phyloP scores from a whole-genome alignment of 2,113 vertebrate species.

The Neotoma lepida region DNA sequence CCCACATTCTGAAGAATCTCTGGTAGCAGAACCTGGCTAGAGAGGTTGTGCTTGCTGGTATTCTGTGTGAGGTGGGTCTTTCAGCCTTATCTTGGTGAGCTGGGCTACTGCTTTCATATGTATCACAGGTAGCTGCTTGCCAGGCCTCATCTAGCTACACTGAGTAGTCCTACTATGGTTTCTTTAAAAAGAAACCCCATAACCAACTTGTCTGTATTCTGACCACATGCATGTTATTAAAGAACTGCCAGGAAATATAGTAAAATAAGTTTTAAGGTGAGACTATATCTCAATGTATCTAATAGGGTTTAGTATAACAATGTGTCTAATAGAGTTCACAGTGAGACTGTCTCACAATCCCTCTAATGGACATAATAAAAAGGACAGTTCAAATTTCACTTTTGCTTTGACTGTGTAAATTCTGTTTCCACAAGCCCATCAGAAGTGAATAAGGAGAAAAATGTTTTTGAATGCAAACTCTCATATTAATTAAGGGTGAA shows the following conservation, averaged over 20 bases:
- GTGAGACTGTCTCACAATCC: not conserved
- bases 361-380: not conserved
- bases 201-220: constrained; percentile 4
- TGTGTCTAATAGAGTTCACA: not conserved
- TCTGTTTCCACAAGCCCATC: not conserved
- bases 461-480: not conserved
- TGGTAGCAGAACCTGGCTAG: not conserved
- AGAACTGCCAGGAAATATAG: constrained; percentile 15
- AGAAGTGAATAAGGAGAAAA: not conserved
- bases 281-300: not conserved
- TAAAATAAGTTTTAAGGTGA: constrained; percentile 30
- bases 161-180: not conserved
- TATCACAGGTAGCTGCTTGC: not conserved
- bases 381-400: constrained; percentile 20
- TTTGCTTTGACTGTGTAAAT: not conserved
- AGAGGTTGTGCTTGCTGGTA: not conserved
- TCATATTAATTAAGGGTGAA: constrained; percentile 13
- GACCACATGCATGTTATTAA: not conserved
- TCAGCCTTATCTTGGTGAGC: not conserved
- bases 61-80: not conserved
- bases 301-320: not conserved
- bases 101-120: not conserved
- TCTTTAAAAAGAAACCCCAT: constrained; percentile 9
- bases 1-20: not conserved
- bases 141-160: not conserved